Conservation (phyloP, 1,140 invertebrate species). For the Anoplolepis gracilipes region DNA sequence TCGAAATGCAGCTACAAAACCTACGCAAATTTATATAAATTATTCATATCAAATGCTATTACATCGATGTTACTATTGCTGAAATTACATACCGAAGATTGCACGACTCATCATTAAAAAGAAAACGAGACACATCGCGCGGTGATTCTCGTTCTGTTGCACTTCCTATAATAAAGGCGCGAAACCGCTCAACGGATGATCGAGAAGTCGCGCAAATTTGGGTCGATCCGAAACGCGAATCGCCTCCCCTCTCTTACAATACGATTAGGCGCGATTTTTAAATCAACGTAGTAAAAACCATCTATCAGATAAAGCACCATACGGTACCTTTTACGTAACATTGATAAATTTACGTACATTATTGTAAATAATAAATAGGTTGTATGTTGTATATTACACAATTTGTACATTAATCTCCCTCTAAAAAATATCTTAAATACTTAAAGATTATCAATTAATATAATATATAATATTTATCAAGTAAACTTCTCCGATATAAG, state of each 20-base stretch:
- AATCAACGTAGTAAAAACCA: conserved; percentile 76
- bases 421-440: too few relatives aligned
- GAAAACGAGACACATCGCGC: neutral
- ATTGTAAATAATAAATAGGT: conserved; percentile 82
- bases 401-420: neutral
- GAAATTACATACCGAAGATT: neutral
- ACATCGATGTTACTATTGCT: too few relatives aligned
- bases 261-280: conserved; percentile 75
- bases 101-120: too few relatives aligned
- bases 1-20: neutral
- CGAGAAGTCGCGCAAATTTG: neutral
- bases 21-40: neutral
- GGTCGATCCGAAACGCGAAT: neutral
- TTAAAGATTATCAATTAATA: too few relatives aligned
- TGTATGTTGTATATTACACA: conserved; percentile 76
- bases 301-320: conserved; percentile 70
- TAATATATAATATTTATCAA: too few relatives aligned
- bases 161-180: neutral
- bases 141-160: neutral
- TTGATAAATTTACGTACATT: conserved; percentile 78
- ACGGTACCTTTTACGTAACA: conserved; percentile 71
- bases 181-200: neutral
- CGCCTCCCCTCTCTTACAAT: neutral
- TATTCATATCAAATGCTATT: neutral
- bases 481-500: too few relatives aligned